These are phyloP conservation scores for Scytalopus superciliaris DNA, from an alignment of 2,113 vertebrate genomes.

Conservation along the genomic window DNA sequence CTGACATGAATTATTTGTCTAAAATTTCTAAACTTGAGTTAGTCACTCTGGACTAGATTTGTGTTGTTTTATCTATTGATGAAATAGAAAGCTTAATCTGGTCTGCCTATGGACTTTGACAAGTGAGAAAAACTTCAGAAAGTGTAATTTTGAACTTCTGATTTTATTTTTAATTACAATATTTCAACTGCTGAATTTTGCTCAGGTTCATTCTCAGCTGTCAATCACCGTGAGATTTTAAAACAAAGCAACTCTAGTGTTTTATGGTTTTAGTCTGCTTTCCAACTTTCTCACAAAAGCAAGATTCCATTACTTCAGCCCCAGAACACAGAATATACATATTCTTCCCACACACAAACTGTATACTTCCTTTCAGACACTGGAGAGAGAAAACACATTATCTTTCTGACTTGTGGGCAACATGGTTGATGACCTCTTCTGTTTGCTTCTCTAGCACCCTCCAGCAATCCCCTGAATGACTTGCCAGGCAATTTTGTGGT, in stretches of 20 bases:
- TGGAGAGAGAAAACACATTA: background rate
- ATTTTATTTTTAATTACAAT: background rate
- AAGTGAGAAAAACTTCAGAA: background rate
- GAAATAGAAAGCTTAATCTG: background rate
- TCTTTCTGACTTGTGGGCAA: background rate
- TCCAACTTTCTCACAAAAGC: background rate
- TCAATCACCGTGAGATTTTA: background rate
- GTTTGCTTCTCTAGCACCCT: background rate
- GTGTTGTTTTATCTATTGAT: background rate
- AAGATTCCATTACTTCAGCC: background rate
- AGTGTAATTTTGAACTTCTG: background rate
- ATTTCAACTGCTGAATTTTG: background rate
- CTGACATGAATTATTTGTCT: background rate
- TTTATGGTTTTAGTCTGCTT: background rate
- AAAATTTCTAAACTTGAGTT: background rate
- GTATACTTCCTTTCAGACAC: background rate
- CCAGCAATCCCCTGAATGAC: background rate
- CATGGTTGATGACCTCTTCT: background rate
- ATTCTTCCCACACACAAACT: background rate
- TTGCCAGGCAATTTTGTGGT: background rate
- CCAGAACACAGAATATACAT: background rate
- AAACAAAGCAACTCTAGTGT: background rate
- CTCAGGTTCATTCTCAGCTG: background rate
- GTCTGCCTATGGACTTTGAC: background rate
- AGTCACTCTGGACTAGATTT: background rate